phyloP scores from a whole-genome alignment of 2,113 vertebrate species.

The Poeciliopsis prolifica region DNA sequence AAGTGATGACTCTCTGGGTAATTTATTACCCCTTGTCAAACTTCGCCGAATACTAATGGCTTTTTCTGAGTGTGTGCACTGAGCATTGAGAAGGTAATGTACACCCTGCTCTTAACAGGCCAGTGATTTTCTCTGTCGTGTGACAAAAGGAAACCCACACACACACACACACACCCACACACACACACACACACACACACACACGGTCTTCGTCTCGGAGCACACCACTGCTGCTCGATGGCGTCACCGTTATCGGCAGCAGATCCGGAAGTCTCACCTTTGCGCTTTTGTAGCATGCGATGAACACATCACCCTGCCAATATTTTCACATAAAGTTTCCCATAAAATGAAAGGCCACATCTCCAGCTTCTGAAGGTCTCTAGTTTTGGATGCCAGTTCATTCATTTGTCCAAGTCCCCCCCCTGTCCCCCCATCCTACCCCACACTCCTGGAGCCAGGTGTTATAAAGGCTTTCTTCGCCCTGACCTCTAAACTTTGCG shows the following conservation, averaged over 20 bases:
- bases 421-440: too few relatives aligned
- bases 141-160: constrained; percentile 27
- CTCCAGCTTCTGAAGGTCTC: constrained; percentile 37
- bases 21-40: constrained; percentile 64
- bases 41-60: constrained; percentile 60
- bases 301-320: constrained; percentile 26
- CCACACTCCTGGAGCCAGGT: constrained; percentile 30
- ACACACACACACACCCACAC: not conserved
- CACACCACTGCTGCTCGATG: constrained; percentile 21
- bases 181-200: too few relatives aligned
- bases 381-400: constrained; percentile 62
- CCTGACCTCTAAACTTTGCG: constrained; percentile 41
- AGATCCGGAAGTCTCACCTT: constrained; percentile 46
- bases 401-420: constrained; percentile 44
- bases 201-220: constrained; percentile 1
- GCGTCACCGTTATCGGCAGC: constrained; percentile 18
- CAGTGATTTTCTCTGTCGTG: constrained; percentile 53
- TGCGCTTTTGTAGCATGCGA: constrained; percentile 43
- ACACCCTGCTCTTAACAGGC: constrained; percentile 60
- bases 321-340: constrained; percentile 33
- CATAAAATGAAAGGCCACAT: constrained; percentile 38
- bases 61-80: constrained; percentile 65
- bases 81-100: constrained; percentile 57
- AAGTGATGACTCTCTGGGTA: constrained; percentile 56
- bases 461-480: constrained; percentile 38